Evolutionary conservation across 1,140 invertebrate genomes (phyloP).

Genomic region (Eciton burchellii): DNA sequence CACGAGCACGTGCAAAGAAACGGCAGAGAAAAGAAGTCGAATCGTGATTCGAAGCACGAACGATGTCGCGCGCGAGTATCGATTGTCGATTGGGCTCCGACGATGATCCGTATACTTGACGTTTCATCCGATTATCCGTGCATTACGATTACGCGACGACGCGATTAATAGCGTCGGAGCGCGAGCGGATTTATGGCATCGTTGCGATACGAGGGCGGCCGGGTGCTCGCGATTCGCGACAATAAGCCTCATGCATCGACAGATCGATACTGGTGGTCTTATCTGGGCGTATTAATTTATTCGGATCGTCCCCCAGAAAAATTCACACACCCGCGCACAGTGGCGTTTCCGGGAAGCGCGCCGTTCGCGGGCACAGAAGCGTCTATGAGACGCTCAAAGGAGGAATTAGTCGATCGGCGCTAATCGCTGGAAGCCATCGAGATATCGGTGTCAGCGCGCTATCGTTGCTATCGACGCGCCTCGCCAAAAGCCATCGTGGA

Average conservation of each 20-base stretch:
- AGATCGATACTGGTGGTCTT: slow-evolving; percentile 23
- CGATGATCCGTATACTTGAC: slow-evolving; percentile 26
- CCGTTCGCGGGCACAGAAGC: slow-evolving; percentile 7
- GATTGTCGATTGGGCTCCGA: slow-evolving; percentile 13
- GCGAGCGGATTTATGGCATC: slow-evolving; percentile 16
- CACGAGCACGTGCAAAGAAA: not conserved
- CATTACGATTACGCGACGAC: slow-evolving; percentile 19
- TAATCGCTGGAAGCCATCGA: slow-evolving; percentile 34
- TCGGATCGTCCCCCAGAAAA: not conserved
- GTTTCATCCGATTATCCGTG: slow-evolving; percentile 5
- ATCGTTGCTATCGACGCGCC: not conserved
- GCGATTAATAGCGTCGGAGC: slow-evolving; percentile 24
- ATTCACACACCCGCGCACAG: not conserved
- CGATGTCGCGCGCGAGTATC: slow-evolving; percentile 13
- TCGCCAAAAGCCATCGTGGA: slow-evolving; percentile 1
- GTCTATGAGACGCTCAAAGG: slow-evolving; percentile 2
- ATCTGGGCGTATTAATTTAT: slow-evolving; percentile 40
- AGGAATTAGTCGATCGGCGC: slow-evolving; percentile 15
- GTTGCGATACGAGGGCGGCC: slow-evolving; percentile 18
- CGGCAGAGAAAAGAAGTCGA: not conserved
- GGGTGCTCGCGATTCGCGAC: slow-evolving; percentile 13
- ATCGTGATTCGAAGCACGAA: not conserved
- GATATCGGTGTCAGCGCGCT: not conserved
- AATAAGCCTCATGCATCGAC: slow-evolving; percentile 38
- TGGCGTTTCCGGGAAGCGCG: slow-evolving; percentile 24